Evolutionary conservation across 2,113 vertebrate species (phyloP).

Genomic region (Macaca fascicularis): T2T-MFA8v1.1 NC_088376.1:45312501-45313000

Average conservation of each 20-base stretch:
- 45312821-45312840: background rate
- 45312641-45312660: too few species aligned
- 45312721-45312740: background rate
- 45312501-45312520: slow-evolving; percentile 9
- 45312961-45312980: background rate
- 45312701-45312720: slow-evolving; percentile 37
- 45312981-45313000: background rate
- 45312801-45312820: slow-evolving; percentile 31
- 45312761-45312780: background rate
- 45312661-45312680: background rate
- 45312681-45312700: background rate
- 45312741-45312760: background rate
- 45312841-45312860: background rate
- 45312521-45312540: slow-evolving; percentile 4
- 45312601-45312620: background rate
- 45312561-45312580: slow-evolving; percentile 9
- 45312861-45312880: background rate
- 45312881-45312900: background rate
- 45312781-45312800: background rate
- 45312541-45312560: slow-evolving; percentile 6
- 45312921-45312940: background rate
- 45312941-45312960: background rate
- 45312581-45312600: slow-evolving; percentile 30
- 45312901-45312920: background rate
- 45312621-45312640: background rate